phyloP scores from a whole-genome alignment of 2,113 vertebrate genomes.

The Rhagologus leucostigma region DNA sequence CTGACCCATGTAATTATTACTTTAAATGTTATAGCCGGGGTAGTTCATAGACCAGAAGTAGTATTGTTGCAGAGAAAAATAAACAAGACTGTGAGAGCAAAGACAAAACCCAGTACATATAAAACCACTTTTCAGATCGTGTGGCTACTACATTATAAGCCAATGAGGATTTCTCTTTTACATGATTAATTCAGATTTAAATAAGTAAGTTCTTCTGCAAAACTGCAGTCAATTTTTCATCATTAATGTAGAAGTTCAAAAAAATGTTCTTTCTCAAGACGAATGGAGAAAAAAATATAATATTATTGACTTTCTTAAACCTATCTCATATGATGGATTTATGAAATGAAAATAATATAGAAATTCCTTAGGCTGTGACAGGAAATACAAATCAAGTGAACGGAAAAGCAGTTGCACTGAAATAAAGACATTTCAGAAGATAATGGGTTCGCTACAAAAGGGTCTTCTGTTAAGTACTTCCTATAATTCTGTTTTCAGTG shows the following conservation, averaged over 20 bases:
- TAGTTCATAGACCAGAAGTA: background rate
- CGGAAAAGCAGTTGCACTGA: background rate
- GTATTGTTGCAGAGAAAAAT: background rate
- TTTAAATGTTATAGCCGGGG: background rate
- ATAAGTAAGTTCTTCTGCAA: background rate
- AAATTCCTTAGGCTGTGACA: background rate
- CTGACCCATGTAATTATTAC: background rate
- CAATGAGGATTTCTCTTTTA: background rate
- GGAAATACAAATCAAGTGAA: conserved; percentile 3
- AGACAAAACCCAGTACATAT: background rate
- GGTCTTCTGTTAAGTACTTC: background rate
- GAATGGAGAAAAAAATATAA: background rate
- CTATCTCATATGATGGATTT: background rate
- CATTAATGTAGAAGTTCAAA: background rate
- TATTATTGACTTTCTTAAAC: conserved; percentile 10
- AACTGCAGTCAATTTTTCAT: background rate
- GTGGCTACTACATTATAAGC: background rate
- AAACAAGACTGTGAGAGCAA: background rate
- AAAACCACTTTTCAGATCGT: background rate
- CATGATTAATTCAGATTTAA: background rate
- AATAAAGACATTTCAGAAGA: conserved; percentile 16
- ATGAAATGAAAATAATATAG: background rate
- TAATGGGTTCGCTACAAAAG: background rate
- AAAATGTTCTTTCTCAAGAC: background rate
- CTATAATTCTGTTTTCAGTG: background rate